A percentile compares a stretch with the other conserved stretches of the same genome.
phyloP scores from a whole-genome alignment of 2,888 invertebrate genomes.

The Tipula helvola region DNA sequence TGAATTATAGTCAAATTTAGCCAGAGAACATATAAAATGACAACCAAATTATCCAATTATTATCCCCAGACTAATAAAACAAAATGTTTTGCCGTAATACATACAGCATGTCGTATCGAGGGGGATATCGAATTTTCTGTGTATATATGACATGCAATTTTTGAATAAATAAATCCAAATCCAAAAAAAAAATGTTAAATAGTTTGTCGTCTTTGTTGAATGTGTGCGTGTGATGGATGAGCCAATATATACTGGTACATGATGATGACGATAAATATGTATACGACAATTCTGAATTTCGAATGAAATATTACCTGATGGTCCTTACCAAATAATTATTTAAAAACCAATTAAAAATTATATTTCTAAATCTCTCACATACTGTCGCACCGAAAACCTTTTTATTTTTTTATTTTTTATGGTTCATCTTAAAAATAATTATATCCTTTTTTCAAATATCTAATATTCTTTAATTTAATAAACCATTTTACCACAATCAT shows the following conservation, averaged over 20 bases:
- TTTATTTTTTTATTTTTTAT: too few species aligned
- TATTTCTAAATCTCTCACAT: background rate
- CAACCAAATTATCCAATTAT: background rate
- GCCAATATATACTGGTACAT: background rate
- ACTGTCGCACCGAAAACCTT: background rate
- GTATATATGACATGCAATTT: background rate
- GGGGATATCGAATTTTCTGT: background rate
- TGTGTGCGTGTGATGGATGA: background rate
- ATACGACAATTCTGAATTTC: background rate
- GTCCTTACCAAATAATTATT: background rate
- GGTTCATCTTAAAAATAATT: background rate
- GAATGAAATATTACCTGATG: background rate
- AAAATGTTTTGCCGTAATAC: background rate
- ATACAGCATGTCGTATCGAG: background rate
- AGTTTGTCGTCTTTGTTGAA: background rate
- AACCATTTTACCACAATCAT: slow-evolving; percentile 8
- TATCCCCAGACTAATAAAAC: background rate
- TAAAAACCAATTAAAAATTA: background rate
- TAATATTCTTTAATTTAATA: slow-evolving; percentile 7
- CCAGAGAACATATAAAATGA: background rate
- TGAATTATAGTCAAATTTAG: background rate
- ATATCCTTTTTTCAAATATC: background rate
- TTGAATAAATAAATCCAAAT: background rate
- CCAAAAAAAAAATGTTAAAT: background rate
- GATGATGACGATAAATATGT: background rate